Conservation (phyloP, 2,888 invertebrate species). For the Mythimna vitellina region DNA sequence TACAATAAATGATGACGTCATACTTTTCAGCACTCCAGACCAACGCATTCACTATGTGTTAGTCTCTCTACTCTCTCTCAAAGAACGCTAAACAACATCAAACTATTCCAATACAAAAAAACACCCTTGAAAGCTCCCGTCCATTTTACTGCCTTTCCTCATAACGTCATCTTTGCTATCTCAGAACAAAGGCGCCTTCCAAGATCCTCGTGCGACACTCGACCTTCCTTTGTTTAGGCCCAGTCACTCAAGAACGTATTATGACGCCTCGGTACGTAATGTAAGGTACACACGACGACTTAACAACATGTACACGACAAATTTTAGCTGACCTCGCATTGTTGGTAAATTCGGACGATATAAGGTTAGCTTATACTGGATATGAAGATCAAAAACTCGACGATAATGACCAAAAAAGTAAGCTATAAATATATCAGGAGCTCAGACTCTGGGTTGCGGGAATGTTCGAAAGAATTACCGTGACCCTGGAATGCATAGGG, state of each 20-base stretch:
- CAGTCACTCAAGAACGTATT: not conserved
- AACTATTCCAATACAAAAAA: not conserved
- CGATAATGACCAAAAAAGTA: too few species aligned
- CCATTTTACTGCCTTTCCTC: not conserved
- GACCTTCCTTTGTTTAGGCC: constrained; percentile 1
- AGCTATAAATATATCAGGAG: too few species aligned
- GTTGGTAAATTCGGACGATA: not conserved
- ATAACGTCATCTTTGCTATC: not conserved
- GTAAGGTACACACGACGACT: not conserved
- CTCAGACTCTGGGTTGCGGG: too few species aligned
- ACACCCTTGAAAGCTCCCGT: not conserved
- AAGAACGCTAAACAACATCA: too few species aligned
- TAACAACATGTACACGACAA: not conserved
- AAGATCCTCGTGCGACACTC: not conserved
- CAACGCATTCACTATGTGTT: too few species aligned
- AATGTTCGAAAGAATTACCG: too few species aligned
- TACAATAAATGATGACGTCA: too few species aligned
- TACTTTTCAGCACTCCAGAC: too few species aligned
- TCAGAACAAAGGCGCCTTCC: not conserved
- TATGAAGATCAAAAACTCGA: not conserved
- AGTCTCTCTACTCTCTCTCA: too few species aligned
- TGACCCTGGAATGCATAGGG: too few species aligned
- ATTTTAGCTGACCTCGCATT: not conserved
- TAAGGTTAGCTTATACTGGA: not conserved
- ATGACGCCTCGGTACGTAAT: not conserved